Evolutionary conservation across 2,113 vertebrate genomes (phyloP).

Genomic region (Cygnus atratus): DNA sequence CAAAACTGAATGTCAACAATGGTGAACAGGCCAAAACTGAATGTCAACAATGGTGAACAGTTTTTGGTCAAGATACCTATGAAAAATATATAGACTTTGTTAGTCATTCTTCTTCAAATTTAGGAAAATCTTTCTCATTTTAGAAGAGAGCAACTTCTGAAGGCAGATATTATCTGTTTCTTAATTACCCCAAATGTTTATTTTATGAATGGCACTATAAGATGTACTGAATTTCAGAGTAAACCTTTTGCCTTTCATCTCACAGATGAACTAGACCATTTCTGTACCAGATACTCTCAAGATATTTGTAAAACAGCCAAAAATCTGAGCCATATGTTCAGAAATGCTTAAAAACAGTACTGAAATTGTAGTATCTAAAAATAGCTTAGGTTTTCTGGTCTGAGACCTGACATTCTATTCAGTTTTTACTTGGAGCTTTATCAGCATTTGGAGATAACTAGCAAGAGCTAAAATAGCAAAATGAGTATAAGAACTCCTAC

Average conservation of each 20-base stretch:
- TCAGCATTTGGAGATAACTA: not conserved
- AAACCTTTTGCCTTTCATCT: conserved; percentile 17
- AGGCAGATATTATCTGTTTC: conserved; percentile 33
- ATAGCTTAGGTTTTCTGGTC: not conserved
- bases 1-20: not conserved
- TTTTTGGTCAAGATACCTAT: conserved; percentile 36
- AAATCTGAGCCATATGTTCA: not conserved
- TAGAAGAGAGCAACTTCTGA: conserved; percentile 54
- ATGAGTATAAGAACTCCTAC: not conserved
- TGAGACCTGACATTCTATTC: not conserved
- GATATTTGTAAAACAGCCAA: not conserved
- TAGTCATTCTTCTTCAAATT: conserved; percentile 40
- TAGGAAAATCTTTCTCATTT: conserved; percentile 62
- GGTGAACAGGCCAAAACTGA: not conserved
- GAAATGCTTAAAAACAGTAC: not conserved
- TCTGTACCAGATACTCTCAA: not conserved
- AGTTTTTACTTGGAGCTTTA: not conserved
- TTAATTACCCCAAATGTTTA: conserved; percentile 37
- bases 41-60: not conserved
- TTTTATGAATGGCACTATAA: not conserved
- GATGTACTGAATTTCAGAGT: conserved; percentile 1
- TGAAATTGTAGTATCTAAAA: not conserved
- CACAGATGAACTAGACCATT: not conserved
- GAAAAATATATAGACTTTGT: conserved; percentile 30
- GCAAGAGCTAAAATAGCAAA: not conserved